A percentile compares a stretch with the other conserved stretches of the same genome.
Conservation (phyloP, 2,797 vertebrate genomes). For the Microtus obscurus region DNA sequence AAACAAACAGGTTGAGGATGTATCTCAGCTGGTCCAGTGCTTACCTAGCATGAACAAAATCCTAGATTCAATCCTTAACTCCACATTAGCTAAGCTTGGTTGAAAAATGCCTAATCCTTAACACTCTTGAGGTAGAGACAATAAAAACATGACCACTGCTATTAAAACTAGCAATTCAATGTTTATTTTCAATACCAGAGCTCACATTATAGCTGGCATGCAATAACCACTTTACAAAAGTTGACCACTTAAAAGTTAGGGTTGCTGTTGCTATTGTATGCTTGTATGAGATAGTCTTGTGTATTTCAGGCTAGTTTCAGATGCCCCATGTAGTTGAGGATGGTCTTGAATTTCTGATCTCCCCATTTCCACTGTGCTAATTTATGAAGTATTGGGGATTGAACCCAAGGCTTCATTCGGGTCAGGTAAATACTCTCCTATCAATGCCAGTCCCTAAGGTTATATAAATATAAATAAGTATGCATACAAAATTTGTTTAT, state of each 20-base stretch:
- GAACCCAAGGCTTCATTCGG: background rate
- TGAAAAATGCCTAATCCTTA: background rate
- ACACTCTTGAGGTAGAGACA: background rate
- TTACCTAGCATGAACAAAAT: background rate
- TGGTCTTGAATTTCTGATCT: background rate
- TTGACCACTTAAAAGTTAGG: background rate
- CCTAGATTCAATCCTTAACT: background rate
- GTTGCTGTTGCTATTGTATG: background rate
- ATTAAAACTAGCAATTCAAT: background rate
- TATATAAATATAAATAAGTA: background rate
- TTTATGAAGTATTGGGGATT: background rate
- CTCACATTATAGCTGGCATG: background rate
- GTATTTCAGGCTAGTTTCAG: background rate
- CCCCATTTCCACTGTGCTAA: background rate
- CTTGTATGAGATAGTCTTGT: background rate
- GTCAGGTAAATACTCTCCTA: background rate
- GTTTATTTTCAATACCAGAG: slow-evolving; percentile 53
- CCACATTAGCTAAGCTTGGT: background rate
- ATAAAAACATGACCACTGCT: background rate
- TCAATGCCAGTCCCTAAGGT: background rate
- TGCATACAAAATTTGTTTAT: background rate
- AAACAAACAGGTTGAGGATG: background rate
- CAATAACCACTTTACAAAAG: slow-evolving; percentile 2
- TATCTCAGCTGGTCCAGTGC: background rate
- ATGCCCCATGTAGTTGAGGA: background rate